phyloP scores from a whole-genome alignment of 2,113 vertebrate genomes.

The Pollimyrus isidori region DNA sequence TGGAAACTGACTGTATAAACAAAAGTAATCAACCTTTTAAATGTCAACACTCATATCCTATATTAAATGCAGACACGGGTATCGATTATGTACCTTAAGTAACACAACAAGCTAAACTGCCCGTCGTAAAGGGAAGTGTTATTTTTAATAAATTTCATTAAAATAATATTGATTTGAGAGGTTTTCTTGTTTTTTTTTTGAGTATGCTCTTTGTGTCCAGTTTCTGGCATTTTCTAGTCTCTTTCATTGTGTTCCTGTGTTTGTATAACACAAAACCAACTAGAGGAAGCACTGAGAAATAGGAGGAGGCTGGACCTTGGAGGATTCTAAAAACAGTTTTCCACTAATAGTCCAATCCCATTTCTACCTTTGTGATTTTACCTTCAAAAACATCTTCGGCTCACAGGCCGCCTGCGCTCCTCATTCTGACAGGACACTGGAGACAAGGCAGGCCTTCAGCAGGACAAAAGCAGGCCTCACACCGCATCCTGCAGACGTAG shows the following conservation, averaged over 20 bases:
- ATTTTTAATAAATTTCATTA: neutral
- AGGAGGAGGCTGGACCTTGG: neutral
- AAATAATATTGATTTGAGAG: neutral
- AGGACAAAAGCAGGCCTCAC: neutral
- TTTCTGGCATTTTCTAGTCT: neutral
- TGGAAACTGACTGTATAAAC: neutral
- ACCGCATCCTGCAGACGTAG: neutral
- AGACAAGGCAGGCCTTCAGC: neutral
- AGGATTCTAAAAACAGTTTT: neutral
- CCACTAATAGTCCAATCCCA: neutral
- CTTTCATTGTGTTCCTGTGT: neutral
- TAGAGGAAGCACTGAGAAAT: neutral
- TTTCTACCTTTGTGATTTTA: neutral
- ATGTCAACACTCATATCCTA: neutral
- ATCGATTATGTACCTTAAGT: neutral
- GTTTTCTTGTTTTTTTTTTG: neutral
- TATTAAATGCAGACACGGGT: neutral
- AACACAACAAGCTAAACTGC: neutral
- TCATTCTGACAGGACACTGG: neutral
- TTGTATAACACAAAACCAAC: neutral
- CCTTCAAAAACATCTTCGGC: neutral
- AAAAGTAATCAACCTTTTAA: neutral
- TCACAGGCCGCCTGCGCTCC: neutral
- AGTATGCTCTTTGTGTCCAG: neutral
- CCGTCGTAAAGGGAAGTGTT: neutral